phyloP scores from a whole-genome alignment of 2,888 invertebrate genomes.

The Drosophila pegasa region DNA sequence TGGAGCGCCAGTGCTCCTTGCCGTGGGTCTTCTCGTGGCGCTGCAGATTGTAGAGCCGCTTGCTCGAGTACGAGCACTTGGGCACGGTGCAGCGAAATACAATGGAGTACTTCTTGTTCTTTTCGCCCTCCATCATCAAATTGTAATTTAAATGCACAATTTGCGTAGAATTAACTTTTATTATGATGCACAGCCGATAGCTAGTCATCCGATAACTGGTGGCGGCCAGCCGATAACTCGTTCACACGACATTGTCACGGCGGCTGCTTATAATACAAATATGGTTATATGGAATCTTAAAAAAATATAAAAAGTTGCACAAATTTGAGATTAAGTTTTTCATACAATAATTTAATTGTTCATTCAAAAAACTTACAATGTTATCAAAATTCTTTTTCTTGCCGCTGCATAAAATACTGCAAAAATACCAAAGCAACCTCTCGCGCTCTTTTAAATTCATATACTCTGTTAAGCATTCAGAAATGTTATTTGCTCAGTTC shows the following conservation, averaged over 20 bases:
- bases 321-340: not conserved
- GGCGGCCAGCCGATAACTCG: constrained; percentile 36
- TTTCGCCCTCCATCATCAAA: constrained; percentile 13
- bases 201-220: constrained; percentile 16
- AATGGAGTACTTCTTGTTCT: constrained; percentile 25
- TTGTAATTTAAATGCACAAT: not conserved
- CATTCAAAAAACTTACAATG: not conserved
- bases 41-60: constrained; percentile 44
- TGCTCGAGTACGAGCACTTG: constrained; percentile 41
- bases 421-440: constrained; percentile 5
- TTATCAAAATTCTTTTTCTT: too few species aligned
- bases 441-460: not conserved
- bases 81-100: constrained; percentile 40
- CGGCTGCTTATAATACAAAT: not conserved
- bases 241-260: not conserved
- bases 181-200: constrained; percentile 14
- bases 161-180: constrained; percentile 4
- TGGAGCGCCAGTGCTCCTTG: constrained; percentile 48
- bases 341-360: rapidly evolving
- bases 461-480: not conserved
- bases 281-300: not conserved
- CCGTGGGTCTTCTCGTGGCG: constrained; percentile 47
- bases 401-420: constrained; percentile 5
- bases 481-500: not conserved
- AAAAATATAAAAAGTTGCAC: too few species aligned